Conservation (phyloP, 2,888 invertebrate species). For the Aricia artaxerxes region DNA sequence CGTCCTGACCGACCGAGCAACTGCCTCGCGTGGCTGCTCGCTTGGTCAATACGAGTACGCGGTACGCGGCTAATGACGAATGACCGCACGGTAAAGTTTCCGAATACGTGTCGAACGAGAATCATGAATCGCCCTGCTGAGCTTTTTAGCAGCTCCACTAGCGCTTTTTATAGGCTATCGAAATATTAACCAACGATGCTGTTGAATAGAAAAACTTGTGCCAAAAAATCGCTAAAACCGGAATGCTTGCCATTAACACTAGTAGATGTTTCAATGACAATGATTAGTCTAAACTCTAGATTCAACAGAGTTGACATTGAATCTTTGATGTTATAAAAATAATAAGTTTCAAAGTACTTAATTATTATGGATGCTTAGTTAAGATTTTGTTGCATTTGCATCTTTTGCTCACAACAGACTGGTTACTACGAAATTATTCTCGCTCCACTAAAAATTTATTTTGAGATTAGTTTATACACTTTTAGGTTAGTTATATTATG, state of each 20-base stretch:
- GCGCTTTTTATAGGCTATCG: neutral
- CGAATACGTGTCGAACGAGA: no score
- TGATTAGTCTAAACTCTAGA: neutral
- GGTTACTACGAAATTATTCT: neutral
- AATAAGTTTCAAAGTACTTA: neutral
- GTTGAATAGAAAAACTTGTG: neutral
- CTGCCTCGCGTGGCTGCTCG: no score
- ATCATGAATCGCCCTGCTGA: neutral
- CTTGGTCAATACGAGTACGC: no score
- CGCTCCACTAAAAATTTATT: neutral
- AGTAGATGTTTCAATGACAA: neutral
- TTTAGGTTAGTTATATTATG: neutral
- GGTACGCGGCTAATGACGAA: no score
- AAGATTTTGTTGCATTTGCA: neutral
- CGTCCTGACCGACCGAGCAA: no score
- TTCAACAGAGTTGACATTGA: neutral
- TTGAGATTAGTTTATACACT: neutral
- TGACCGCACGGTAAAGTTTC: no score
- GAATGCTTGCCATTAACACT: conserved; percentile 3
- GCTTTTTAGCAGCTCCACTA: neutral
- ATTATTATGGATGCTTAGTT: neutral
- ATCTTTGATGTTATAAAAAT: neutral
- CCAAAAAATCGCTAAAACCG: neutral
- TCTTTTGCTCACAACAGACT: neutral
- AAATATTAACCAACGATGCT: neutral